Evolutionary conservation across 2,113 vertebrate species (phyloP).

Genomic region (Rutilus rutilus): DNA sequence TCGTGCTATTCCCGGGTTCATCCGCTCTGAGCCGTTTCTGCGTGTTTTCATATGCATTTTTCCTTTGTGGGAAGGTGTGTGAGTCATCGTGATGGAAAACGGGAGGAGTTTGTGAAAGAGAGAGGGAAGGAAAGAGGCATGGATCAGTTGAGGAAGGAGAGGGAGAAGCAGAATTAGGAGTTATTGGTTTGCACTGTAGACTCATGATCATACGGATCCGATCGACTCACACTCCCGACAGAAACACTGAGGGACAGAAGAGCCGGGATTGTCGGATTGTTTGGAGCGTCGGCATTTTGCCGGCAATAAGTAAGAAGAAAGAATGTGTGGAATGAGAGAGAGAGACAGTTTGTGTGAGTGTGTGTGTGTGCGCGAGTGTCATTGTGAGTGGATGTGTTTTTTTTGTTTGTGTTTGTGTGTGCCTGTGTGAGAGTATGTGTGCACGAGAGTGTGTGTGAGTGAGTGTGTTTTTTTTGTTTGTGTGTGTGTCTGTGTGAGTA

Average conservation of each 20-base stretch:
- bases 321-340: conserved; percentile 29
- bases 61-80: conserved; percentile 35
- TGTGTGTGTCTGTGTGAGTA: no score
- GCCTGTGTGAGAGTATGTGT: no score
- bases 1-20: conserved; percentile 27
- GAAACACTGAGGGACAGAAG: not conserved
- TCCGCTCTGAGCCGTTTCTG: conserved; percentile 19
- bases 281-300: not conserved
- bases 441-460: no score
- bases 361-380: no score
- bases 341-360: not conserved
- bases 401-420: no score
- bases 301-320: conserved; percentile 30
- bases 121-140: conserved; percentile 2
- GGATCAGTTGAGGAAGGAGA: conserved; percentile 16
- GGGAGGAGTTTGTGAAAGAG: conserved; percentile 50
- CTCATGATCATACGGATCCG: not conserved
- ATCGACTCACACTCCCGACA: not conserved
- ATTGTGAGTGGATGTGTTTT: no score
- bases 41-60: not conserved
- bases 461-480: no score
- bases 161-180: not conserved
- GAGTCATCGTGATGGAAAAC: conserved; percentile 58
- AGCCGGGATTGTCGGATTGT: no score
- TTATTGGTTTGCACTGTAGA: not conserved